phyloP scores from a whole-genome alignment of 2,888 invertebrate genomes.

The Lissocephala sabroskyi region DNA sequence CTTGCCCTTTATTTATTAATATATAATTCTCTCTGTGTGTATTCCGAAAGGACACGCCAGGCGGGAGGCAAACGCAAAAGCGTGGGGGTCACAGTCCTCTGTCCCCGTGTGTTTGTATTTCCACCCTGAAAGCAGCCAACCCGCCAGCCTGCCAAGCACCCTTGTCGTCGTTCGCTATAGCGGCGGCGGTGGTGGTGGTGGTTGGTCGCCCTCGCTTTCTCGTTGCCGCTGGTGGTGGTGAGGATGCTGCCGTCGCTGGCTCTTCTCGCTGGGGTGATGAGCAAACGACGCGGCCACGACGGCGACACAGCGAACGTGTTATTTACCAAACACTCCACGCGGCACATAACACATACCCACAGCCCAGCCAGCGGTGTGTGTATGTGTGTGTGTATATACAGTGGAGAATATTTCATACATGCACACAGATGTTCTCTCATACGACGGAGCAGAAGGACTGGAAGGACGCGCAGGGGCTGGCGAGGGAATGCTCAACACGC shows the following conservation, averaged over 20 bases:
- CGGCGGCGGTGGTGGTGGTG: background rate
- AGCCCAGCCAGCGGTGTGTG: background rate
- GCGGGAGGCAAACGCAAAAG: too few species aligned
- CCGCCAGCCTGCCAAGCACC: conserved; percentile 22
- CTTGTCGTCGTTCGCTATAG: conserved; percentile 12
- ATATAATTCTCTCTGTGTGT: conserved; percentile 35
- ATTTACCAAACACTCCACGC: conserved; percentile 70
- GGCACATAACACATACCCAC: conserved; percentile 44
- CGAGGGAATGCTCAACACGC: background rate
- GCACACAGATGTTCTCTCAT: too few species aligned
- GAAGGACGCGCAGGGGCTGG: too few species aligned
- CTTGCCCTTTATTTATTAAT: conserved; percentile 45
- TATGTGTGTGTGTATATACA: conserved; percentile 6
- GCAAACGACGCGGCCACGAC: conserved; percentile 31
- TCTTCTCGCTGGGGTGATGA: background rate
- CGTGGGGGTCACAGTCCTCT: too few species aligned
- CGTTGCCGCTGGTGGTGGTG: conserved; percentile 22
- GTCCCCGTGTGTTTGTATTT: background rate
- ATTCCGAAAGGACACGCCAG: too few species aligned
- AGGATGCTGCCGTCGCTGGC: conserved; percentile 8
- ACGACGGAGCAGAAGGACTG: too few species aligned
- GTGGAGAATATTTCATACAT: too few species aligned
- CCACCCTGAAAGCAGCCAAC: conserved; percentile 1
- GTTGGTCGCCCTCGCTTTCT: background rate
- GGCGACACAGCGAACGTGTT: conserved; percentile 70